Evolutionary conservation across 2,888 invertebrate genomes (phyloP), one percentile per base, ranked within the genome.

Genomic region (Lasioglossum zephyrum): DNA sequence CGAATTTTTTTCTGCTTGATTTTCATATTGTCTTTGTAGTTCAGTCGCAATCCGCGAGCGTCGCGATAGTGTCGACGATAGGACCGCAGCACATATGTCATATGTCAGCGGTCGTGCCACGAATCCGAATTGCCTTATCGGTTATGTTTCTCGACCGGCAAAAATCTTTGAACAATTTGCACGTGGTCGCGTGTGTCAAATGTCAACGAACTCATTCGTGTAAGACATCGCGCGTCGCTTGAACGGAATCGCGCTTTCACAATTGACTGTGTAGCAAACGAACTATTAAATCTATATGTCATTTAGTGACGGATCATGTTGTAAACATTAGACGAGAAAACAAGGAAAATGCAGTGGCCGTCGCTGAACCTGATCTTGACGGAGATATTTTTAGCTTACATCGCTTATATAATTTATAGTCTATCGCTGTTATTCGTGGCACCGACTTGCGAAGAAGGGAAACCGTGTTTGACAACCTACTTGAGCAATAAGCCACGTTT

Each of bases 371-470:
- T 96, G 76, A 95, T 97, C 90, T 91, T 97, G 88, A 96, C 96
- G 82, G 95, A 96, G 92, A 94, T 97, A 90, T 97, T 98, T 95
- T 94, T 97, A 72, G 96, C 96, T 22, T 98, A 98, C 94, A 96
- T 98, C 84, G 95, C 96, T 60, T 96, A 98, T 94, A 97, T 97
- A 79, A 97, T 98, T 95, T 98, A 97, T 96, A 97, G 97, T 90
- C 95, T 98, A 94, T 96, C 97, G 80, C 96, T 97, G 94, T 96
- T 98, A 89, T 98, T 98, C 94, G 96, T 97, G 83, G 96, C 97
- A 60, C 97, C 97, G 41, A 95, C 96, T 88, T 98, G 98, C 94
- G 96, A 95, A 93, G 95, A 96, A 92, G 96, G 96, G 93, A 96
- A 96, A 90, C 94, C 95, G 90, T 98, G 98, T 95, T 96, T 97